Evolutionary conservation across 2,888 invertebrate species (phyloP), one percentile per base, ranked within the genome.

Genomic region (Heteromyza rotundicornis): DNA sequence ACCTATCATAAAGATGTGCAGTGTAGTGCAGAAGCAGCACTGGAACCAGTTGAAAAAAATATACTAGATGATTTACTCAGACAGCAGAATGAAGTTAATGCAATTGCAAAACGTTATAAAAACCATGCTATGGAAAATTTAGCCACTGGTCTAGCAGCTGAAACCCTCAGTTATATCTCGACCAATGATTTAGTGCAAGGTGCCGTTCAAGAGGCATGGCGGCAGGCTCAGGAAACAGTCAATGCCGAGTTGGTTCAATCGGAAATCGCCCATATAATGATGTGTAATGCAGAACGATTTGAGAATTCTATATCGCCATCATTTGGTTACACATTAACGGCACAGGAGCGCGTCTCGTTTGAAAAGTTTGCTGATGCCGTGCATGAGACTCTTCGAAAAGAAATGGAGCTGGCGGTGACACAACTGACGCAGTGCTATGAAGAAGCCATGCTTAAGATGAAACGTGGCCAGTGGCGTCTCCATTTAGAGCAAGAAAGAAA

Each of bases 311-410:
- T 88, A n/a, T 85, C 85, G 49, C 82, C 84, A 12, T 81, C 84
- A 14, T 85, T 85, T 54, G 87, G 88, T 59, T 88, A 89, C 72
- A 88, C 88, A 64, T 85, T 89, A 20, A 87, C 87, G n/a, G 87
- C 88, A 8, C 87, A 87, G 63, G 90, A 91, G 77, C 86, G 89
- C 65, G 86, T 90, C 2, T 88, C 89, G 57, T 84, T 92, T 56
- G 92, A 92, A 79, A 86, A 89, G 60, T 92, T 92, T 88, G 88
- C 90, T 68, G 90, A 90, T 76, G 88, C 89, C 1, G 91, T 92
- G 36, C 89, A 90, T 77, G 88, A 89, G 72, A 87, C 87, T 65
- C 84, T 93, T 66, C 87, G 89, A 66, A 86, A 86, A 67, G 91
- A 92, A 82, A 89, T 92, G 87, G 90, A 91, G 72, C 85, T 86